Evolutionary conservation across 35 echinoderm and acorn worm species (phyloP).

Genomic region (Lytechinus variegatus): DNA sequence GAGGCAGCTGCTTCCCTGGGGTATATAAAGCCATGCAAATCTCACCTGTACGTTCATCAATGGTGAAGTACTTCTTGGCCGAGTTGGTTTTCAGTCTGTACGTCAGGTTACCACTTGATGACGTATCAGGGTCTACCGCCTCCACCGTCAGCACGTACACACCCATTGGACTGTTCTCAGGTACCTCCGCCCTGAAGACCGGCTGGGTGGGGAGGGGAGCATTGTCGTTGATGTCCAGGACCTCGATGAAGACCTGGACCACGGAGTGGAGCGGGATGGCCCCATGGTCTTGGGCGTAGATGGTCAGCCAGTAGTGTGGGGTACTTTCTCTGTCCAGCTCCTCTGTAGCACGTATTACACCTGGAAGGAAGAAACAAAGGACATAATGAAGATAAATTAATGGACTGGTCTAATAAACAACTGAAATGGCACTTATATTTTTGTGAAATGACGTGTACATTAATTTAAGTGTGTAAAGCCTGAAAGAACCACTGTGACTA

Average conservation of each 20-base stretch:
- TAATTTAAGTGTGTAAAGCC: too few species aligned
- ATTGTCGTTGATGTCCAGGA: constrained; percentile 93
- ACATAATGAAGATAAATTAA: not conserved
- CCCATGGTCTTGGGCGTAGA: constrained; percentile 91
- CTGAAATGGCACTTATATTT: not conserved
- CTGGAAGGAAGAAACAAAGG: constrained; percentile 57
- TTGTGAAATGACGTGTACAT: too few species aligned
- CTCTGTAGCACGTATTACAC: constrained; percentile 77
- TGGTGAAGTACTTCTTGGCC: constrained; percentile 67
- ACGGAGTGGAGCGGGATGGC: constrained; percentile 84
- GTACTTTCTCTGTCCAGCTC: constrained; percentile 78
- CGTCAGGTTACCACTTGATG: constrained; percentile 60
- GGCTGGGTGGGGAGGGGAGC: constrained; percentile 71
- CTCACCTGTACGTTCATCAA: constrained; percentile 77
- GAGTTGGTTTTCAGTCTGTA: constrained; percentile 64
- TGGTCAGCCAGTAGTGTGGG: constrained; percentile 86
- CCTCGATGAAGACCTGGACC: constrained; percentile 80
- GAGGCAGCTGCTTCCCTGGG: too few species aligned
- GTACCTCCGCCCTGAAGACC: constrained; percentile 66
- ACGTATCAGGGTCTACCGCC: constrained; percentile 69
- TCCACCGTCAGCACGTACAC: constrained; percentile 64
- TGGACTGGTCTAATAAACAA: not conserved
- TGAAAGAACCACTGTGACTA: too few species aligned
- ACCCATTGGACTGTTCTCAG: constrained; percentile 67
- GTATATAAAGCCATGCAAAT: not conserved